phyloP scores from a whole-genome alignment of 2,113 vertebrate genomes.

The Oreochromis aureus region DNA sequence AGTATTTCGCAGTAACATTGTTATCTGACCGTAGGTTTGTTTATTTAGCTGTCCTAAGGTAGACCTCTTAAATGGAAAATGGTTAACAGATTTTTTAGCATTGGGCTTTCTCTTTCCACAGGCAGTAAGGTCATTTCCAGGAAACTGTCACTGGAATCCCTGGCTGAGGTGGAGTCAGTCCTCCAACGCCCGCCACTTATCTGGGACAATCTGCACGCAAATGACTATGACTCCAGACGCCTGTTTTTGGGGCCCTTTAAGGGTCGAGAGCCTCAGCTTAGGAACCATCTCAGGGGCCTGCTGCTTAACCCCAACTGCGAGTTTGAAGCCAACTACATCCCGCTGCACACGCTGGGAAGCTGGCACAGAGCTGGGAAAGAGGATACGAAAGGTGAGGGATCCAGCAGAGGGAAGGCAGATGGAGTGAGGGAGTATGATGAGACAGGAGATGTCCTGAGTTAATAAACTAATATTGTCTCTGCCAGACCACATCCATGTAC shows the following conservation, averaged over 20 bases:
- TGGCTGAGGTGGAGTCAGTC: conserved; percentile 77
- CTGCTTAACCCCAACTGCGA: conserved; percentile 87
- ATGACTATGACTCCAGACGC: conserved; percentile 83
- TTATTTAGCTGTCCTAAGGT: not conserved
- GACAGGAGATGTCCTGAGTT: not conserved
- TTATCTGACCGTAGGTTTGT: not conserved
- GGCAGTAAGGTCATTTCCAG: conserved; percentile 81
- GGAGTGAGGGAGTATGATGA: not conserved
- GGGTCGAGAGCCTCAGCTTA: conserved; percentile 73
- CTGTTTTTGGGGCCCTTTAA: conserved; percentile 86
- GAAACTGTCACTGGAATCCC: conserved; percentile 68
- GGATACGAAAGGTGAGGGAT: conserved; percentile 53
- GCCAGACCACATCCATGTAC: not conserved
- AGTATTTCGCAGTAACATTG: not conserved
- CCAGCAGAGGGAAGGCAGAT: not conserved
- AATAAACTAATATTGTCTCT: conserved; percentile 14
- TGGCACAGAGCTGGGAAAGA: conserved; percentile 72
- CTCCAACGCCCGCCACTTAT: conserved; percentile 74
- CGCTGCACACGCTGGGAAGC: conserved; percentile 77
- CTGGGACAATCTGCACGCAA: conserved; percentile 87
- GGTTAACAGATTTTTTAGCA: not conserved
- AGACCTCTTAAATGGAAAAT: not conserved
- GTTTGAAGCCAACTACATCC: conserved; percentile 86
- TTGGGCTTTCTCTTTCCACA: conserved; percentile 12
- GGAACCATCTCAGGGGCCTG: conserved; percentile 69